A percentile compares a stretch with the other conserved stretches of the same genome.
phyloP scores from a whole-genome alignment of 2,797 vertebrate species.

The Onychomys leucogaster region DNA sequence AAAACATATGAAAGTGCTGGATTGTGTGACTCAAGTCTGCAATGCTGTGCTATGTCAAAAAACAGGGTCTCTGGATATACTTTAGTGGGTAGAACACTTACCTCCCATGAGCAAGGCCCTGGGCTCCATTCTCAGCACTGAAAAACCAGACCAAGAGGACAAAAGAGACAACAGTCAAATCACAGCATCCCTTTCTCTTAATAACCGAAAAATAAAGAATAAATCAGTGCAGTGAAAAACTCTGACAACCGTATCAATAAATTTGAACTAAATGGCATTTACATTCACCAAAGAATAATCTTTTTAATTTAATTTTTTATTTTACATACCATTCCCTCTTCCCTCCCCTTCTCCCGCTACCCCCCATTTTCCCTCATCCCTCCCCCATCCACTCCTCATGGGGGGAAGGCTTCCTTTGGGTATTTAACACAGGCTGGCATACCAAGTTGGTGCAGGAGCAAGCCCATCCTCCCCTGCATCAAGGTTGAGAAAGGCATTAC shows the following conservation, averaged over 20 bases:
- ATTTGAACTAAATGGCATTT: slow-evolving; percentile 14
- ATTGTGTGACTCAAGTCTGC: background rate
- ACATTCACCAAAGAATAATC: background rate
- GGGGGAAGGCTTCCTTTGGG: too few relatives aligned
- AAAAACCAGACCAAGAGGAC: background rate
- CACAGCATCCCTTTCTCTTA: background rate
- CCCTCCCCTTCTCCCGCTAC: too few relatives aligned
- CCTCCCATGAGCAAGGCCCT: background rate
- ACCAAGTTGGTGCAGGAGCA: too few relatives aligned
- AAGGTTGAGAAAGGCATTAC: too few relatives aligned
- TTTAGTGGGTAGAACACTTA: too few relatives aligned
- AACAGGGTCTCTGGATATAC: background rate
- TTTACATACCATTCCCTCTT: too few relatives aligned
- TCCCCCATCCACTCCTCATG: too few relatives aligned
- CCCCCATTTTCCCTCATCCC: too few relatives aligned
- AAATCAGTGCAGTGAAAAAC: background rate
- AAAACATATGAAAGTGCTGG: background rate
- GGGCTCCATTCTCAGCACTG: background rate
- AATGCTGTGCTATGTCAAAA: background rate
- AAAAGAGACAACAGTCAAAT: background rate
- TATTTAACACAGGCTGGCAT: too few relatives aligned
- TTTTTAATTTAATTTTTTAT: too few relatives aligned
- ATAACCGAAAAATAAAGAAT: background rate
- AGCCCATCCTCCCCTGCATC: too few relatives aligned
- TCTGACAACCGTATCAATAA: background rate